Evolutionary conservation across 2,888 invertebrate genomes (phyloP).

Genomic region (Drepana falcataria): DNA sequence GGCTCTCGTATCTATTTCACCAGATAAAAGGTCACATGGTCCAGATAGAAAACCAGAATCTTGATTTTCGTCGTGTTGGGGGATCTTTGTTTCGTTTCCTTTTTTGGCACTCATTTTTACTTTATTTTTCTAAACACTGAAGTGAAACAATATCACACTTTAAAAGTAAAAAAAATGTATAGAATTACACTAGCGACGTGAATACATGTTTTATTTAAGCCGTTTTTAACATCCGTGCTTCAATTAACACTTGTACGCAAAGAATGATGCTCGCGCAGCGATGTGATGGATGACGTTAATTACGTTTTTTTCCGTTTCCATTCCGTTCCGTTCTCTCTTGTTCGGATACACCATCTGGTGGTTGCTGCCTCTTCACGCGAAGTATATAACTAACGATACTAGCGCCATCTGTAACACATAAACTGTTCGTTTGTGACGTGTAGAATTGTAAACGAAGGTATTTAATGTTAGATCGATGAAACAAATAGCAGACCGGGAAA

Average conservation of each 20-base stretch:
- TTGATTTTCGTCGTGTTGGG: conserved; percentile 48
- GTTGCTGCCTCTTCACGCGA: no score
- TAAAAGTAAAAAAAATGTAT: conserved; percentile 5
- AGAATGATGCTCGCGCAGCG: conserved; percentile 44
- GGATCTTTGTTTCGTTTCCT: conserved; percentile 49
- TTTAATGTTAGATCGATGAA: no score
- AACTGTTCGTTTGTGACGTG: no score
- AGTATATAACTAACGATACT: not conserved
- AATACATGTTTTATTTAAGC: conserved; percentile 43
- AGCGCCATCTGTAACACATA: not conserved
- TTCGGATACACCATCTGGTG: conserved; percentile 7
- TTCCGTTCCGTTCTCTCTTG: conserved; percentile 13
- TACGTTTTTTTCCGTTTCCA: conserved; percentile 2
- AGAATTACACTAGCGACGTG: conserved; percentile 25
- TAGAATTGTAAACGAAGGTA: no score
- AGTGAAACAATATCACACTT: conserved; percentile 10
- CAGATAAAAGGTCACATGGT: conserved; percentile 34
- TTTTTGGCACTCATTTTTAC: conserved; percentile 66
- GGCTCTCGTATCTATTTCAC: conserved; percentile 19
- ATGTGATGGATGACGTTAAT: conserved; percentile 9
- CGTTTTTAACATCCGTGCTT: conserved; percentile 29
- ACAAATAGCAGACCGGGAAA: no score
- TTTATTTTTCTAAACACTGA: conserved; percentile 32
- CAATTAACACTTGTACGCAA: conserved; percentile 42
- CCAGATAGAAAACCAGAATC: conserved; percentile 66